Evolutionary conservation across 1,140 invertebrate species (phyloP).

Genomic region (Caenorhabditis brenneri): DNA sequence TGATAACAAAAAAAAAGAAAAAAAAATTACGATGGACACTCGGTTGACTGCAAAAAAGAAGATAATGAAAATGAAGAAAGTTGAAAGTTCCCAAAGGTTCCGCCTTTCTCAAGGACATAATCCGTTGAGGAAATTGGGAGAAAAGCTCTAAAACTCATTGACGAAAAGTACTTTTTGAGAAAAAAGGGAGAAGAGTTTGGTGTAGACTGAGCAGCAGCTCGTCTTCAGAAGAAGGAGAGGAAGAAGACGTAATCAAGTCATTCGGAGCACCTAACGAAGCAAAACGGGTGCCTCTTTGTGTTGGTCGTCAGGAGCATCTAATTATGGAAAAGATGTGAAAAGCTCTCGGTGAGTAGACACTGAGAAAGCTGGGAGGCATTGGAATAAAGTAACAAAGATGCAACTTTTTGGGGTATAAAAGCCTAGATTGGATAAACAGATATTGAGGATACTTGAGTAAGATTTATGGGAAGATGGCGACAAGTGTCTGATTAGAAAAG

Average conservation of each 20-base stretch:
- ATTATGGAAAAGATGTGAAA: constrained; percentile 11
- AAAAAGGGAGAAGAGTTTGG: background rate
- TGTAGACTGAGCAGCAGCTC: background rate
- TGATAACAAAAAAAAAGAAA: background rate
- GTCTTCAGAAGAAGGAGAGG: background rate
- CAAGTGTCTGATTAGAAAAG: background rate
- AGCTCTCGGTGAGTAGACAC: no score
- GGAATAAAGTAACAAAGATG: background rate
- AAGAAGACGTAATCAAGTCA: constrained; percentile 28
- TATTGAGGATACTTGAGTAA: background rate
- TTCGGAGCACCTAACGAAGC: constrained; percentile 39
- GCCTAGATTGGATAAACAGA: background rate
- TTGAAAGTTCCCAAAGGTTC: background rate
- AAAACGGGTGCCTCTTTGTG: background rate
- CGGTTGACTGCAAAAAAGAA: background rate
- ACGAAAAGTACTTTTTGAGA: constrained; percentile 21
- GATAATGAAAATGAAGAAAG: background rate
- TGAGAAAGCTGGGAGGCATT: background rate
- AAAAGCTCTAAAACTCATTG: constrained; percentile 6
- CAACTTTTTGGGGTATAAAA: background rate
- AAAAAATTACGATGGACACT: background rate
- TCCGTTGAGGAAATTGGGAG: constrained; percentile 13
- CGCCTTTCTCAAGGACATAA: constrained; percentile 5
- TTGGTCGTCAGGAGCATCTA: constrained; percentile 7
- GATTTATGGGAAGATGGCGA: background rate